Percentiles rank a stretch among this genome's conserved stretches.
phyloP scores from a whole-genome alignment of 2,113 vertebrate genomes.

The Trogon surrucura region DNA sequence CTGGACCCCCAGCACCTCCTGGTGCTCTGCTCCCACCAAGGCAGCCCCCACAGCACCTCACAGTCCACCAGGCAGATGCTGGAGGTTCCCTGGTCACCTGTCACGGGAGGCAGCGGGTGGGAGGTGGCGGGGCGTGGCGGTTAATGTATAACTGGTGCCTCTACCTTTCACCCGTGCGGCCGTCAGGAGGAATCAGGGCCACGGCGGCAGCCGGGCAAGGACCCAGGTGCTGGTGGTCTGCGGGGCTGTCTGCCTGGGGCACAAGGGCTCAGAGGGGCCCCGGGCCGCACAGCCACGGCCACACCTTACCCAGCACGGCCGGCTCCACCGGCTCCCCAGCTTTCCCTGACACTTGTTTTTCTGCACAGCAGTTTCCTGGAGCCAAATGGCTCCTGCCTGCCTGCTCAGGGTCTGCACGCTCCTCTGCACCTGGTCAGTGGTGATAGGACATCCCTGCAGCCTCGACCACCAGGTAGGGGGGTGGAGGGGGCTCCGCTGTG shows the following conservation, averaged over 20 bases:
- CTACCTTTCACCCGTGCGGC: constrained; percentile 23
- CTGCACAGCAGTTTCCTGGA: constrained; percentile 14
- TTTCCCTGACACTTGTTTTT: not conserved
- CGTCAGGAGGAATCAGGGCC: not conserved
- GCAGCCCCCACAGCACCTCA: not conserved
- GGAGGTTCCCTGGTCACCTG: accelerated
- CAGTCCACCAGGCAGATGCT: not conserved
- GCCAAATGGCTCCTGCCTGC: constrained; percentile 49
- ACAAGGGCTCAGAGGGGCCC: not conserved
- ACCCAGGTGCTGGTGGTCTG: not conserved
- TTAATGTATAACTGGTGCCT: constrained; percentile 36
- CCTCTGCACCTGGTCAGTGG: not conserved
- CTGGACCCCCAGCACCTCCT: not conserved
- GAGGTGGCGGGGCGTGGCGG: not conserved
- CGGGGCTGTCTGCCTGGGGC: accelerated
- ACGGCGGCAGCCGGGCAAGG: not conserved
- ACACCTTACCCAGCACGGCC: not conserved
- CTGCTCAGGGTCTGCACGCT: constrained; percentile 26
- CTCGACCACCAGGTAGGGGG: constrained; percentile 28
- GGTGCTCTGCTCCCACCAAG: not conserved
- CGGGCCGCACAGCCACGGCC: not conserved
- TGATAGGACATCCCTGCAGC: constrained; percentile 37
- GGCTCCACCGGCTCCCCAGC: not conserved
- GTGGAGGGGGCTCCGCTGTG: accelerated
- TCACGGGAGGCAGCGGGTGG: not conserved